These are phyloP conservation scores for Drosophila gunungcola DNA, from an alignment of 1,140 invertebrate species.

Conservation along the genomic window DNA sequence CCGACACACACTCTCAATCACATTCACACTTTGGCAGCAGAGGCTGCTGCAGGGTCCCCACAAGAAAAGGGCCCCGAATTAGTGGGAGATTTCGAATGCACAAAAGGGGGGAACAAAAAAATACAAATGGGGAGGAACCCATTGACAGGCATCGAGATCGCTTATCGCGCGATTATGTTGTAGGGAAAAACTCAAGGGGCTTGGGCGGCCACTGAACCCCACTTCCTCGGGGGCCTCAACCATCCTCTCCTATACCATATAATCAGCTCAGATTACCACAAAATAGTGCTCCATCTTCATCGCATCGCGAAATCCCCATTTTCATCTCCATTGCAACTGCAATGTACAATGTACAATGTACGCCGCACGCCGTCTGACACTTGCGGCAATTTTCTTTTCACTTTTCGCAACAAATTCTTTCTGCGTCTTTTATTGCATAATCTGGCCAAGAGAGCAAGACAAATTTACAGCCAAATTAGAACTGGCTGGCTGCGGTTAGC, in stretches of 20 bases:
- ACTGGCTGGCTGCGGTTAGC: slow-evolving; percentile 66
- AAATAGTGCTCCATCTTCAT: slow-evolving; percentile 45
- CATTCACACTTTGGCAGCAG: slow-evolving; percentile 28
- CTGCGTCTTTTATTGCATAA: slow-evolving; percentile 75
- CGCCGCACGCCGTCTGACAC: slow-evolving; percentile 51
- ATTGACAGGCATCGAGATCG: slow-evolving; percentile 77
- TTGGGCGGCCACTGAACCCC: slow-evolving; percentile 60
- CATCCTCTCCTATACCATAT: slow-evolving; percentile 43
- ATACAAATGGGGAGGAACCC: slow-evolving; percentile 48
- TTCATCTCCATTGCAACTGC: slow-evolving; percentile 8
- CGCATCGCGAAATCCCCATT: slow-evolving; percentile 4
- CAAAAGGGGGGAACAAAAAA: neutral
- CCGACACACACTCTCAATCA: slow-evolving; percentile 31
- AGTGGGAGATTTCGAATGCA: slow-evolving; percentile 38
- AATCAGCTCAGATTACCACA: slow-evolving; percentile 66
- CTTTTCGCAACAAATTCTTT: slow-evolving; percentile 59
- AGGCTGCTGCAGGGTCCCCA: slow-evolving; percentile 26
- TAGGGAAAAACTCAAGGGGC: slow-evolving; percentile 55
- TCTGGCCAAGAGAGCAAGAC: slow-evolving; percentile 70
- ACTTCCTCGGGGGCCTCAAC: slow-evolving; percentile 17
- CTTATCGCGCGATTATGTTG: slow-evolving; percentile 80
- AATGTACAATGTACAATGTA: neutral
- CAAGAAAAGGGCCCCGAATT: slow-evolving; percentile 51
- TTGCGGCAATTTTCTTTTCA: slow-evolving; percentile 78
- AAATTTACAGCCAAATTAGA: slow-evolving; percentile 80